Evolutionary conservation across 2,888 invertebrate species (phyloP), one percentile per base, ranked within the genome.

Genomic region (Clanis bilineata): DNA sequence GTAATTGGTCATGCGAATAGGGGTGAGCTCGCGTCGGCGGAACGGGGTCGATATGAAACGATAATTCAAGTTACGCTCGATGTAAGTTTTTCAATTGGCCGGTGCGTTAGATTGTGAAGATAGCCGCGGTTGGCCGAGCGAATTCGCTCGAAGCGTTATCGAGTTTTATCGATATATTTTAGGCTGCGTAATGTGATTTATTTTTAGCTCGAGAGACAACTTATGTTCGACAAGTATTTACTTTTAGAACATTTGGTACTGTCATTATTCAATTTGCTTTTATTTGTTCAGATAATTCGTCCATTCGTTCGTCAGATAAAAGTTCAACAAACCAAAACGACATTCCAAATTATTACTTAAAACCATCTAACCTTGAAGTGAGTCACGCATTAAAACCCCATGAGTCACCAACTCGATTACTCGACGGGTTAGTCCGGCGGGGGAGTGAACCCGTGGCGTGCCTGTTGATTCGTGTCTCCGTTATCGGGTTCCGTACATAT

Each of bases 1-100:
- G 58, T 58, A 58, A 51, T 58, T 58, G 58, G 51, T 58, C 47
- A 51, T 51, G 38, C 58, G 58, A 41, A 58, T 51, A 58, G 51
- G 51, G 51, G 51, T 32, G 51, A 51, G 32, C 51, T 51, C 32
- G 9, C 25, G n/a, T 58, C 21, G 38, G 18, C 22, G 39, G 38
- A 51, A 47, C 51, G 32, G 18, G 32, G 32, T 51, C 51, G 51
- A 51, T 51, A 51, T 15, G 55, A 45, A 59, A 44, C 56, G 59
- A 59, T 59, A 64, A 61, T 61, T 60, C 61, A 59, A 63, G 68
- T 67, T 64, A 66, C 66, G 69, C 67, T 69, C 56, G 67, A 69
- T 69, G 68, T 68, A 70, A 70, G 72, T 72, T 70, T 72, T 72
- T 70, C 70, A 70, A 72, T 72, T 67, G 66, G 63, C 56, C 62